Evolutionary conservation across 2,113 vertebrate species (phyloP).

Genomic region (Theropithecus gelada): DNA sequence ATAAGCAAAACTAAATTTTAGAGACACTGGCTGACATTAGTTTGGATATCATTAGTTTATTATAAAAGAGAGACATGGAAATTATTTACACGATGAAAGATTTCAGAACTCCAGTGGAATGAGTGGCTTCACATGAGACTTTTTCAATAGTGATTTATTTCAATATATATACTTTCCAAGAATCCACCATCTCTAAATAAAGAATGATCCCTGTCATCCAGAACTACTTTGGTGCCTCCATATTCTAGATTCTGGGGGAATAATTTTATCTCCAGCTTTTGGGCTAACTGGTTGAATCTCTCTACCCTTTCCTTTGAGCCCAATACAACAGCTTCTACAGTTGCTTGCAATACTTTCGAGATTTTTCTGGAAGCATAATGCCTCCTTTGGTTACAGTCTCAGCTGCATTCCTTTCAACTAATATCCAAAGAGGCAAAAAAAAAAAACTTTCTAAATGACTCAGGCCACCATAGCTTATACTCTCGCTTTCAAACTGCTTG

Average conservation of each 20-base stretch:
- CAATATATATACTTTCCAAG: not conserved
- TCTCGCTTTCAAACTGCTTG: not conserved
- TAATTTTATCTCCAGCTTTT: too few relatives aligned
- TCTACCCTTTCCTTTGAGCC: not conserved
- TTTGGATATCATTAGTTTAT: not conserved
- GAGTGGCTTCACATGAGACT: not conserved
- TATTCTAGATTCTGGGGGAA: not conserved
- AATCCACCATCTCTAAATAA: not conserved
- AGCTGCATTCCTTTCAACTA: not conserved
- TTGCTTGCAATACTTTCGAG: not conserved
- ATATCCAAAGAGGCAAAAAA: not conserved
- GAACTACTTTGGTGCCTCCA: not conserved
- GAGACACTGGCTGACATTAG: not conserved
- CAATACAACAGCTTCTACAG: not conserved
- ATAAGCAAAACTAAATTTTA: not conserved
- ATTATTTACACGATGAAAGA: not conserved
- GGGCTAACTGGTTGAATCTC: too few relatives aligned
- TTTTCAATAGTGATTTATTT: not conserved
- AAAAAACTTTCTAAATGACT: not conserved
- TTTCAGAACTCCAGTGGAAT: not conserved
- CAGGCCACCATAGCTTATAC: not conserved
- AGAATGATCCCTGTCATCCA: not conserved
- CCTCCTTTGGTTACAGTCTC: not conserved
- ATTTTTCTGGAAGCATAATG: not conserved
- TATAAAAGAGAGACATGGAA: too few relatives aligned